Conservation (phyloP, 2,797 vertebrate species). For the Poliocrania exsul region DNA sequence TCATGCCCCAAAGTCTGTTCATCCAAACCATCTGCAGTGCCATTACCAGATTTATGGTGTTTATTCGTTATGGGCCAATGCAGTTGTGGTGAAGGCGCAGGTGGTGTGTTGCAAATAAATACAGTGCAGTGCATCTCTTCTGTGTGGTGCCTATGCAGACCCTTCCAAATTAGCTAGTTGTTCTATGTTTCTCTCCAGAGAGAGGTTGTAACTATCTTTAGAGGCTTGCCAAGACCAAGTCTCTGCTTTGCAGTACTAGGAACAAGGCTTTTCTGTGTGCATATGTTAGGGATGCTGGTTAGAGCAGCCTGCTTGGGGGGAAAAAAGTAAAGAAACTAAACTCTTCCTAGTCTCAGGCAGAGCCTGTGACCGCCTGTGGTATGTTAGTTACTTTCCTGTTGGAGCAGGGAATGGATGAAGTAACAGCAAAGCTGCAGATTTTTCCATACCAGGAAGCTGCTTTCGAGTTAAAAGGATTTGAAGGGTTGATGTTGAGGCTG, state of each 20-base stretch:
- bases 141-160: not conserved
- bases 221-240: not conserved
- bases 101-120: not conserved
- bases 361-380: not conserved
- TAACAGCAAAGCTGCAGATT: not conserved
- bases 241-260: not conserved
- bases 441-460: not conserved
- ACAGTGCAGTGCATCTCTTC: not conserved
- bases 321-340: not conserved
- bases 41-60: not conserved
- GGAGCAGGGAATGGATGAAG: not conserved
- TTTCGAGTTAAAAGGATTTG: not conserved
- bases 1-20: not conserved
- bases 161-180: not conserved
- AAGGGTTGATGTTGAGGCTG: not conserved
- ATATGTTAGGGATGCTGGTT: not conserved
- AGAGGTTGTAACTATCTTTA: not conserved
- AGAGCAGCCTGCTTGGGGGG: not conserved
- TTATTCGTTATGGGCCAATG: not conserved
- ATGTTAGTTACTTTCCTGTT: not conserved
- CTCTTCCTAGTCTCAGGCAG: not conserved
- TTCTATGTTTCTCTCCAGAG: not conserved
- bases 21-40: not conserved
- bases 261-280: not conserved
- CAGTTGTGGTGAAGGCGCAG: not conserved